phyloP scores from a whole-genome alignment of 2,797 vertebrate genomes.

The Alosa sapidissima region DNA sequence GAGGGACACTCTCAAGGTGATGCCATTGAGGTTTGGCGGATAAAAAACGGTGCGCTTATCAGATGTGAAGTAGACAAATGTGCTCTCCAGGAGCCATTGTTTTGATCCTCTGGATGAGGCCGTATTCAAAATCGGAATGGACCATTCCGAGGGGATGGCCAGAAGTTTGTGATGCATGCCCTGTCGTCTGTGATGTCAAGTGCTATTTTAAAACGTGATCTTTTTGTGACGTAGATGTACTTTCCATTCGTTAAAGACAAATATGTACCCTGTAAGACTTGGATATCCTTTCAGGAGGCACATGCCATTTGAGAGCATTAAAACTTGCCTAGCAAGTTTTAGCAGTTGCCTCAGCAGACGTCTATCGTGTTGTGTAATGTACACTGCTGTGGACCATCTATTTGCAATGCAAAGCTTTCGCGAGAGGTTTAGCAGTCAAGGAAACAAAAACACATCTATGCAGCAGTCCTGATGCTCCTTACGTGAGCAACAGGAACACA shows the following conservation, averaged over 20 bases:
- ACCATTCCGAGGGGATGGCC: constrained; percentile 27
- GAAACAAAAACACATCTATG: background rate
- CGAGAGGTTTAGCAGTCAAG: background rate
- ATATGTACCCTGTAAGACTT: background rate
- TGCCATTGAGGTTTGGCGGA: constrained; percentile 29
- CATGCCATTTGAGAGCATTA: background rate
- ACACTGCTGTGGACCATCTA: background rate
- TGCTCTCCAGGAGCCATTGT: constrained; percentile 18
- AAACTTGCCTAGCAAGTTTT: too few relatives aligned
- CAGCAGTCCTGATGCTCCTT: background rate
- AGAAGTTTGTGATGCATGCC: constrained; percentile 29
- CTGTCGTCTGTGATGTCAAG: background rate
- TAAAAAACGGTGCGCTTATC: constrained; percentile 28
- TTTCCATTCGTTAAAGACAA: background rate
- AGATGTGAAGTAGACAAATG: constrained; percentile 29
- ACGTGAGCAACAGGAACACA: background rate
- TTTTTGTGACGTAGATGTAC: background rate
- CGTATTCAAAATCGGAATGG: background rate
- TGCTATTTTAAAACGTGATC: background rate
- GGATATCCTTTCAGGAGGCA: background rate
- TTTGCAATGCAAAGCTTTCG: background rate
- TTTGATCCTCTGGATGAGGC: constrained; percentile 3
- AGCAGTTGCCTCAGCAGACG: background rate
- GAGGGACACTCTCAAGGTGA: constrained; percentile 35
- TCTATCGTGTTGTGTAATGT: background rate